A percentile compares a stretch with the other conserved stretches of the same genome.
phyloP scores from a whole-genome alignment of 2,797 vertebrate genomes.

The Melanotaenia nigrans region DNA sequence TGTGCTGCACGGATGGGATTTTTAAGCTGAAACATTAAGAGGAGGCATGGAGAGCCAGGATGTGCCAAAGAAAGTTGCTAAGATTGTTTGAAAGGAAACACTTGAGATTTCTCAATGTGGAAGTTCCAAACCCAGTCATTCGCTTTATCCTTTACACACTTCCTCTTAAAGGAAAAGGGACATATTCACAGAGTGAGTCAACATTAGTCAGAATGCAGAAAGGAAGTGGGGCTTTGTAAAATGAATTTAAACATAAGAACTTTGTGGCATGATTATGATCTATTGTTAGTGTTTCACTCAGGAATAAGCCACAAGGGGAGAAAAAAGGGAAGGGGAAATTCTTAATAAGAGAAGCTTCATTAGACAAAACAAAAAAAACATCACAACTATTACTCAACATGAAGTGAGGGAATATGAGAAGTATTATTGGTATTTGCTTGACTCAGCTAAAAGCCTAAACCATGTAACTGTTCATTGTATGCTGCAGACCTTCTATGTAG shows the following conservation, averaged over 20 bases:
- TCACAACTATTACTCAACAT: constrained; percentile 20
- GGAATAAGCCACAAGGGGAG: constrained; percentile 55
- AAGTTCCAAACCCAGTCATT: constrained; percentile 29
- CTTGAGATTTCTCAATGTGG: constrained; percentile 4
- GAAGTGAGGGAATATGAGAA: constrained; percentile 38
- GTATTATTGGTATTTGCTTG: constrained; percentile 35
- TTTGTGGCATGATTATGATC: constrained; percentile 23
- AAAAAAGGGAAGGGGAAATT: constrained; percentile 36
- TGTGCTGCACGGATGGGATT: background rate
- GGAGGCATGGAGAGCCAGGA: constrained; percentile 27
- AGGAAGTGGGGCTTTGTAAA: constrained; percentile 29
- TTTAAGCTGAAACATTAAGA: constrained; percentile 30
- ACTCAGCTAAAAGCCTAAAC: constrained; percentile 44
- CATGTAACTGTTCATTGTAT: constrained; percentile 46
- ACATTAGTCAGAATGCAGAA: constrained; percentile 2
- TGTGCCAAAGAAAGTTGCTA: constrained; percentile 34
- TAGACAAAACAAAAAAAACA: constrained; percentile 23
- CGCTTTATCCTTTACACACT: constrained; percentile 34
- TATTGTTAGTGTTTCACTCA: constrained; percentile 55
- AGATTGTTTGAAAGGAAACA: constrained; percentile 23
- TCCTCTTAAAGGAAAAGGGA: constrained; percentile 22
- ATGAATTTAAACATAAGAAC: constrained; percentile 5
- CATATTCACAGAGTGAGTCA: background rate
- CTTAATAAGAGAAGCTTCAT: constrained; percentile 2
- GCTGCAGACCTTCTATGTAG: constrained; percentile 59